A percentile compares a stretch with the other conserved stretches of the same genome.
Evolutionary conservation across 2,888 invertebrate species (phyloP).

Genomic region (Tachina fera): DNA sequence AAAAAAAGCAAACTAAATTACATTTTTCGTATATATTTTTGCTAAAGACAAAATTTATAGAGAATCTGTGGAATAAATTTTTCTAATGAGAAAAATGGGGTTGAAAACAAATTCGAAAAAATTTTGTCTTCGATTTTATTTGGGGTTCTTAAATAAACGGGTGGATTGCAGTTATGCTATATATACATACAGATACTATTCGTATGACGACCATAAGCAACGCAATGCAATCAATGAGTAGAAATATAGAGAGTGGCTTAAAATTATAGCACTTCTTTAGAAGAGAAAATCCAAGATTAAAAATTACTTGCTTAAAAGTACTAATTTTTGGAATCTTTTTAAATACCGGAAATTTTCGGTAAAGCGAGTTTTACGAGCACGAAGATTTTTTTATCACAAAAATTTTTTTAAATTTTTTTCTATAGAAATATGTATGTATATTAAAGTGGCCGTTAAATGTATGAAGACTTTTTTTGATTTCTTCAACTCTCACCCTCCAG

Average conservation of each 20-base stretch:
- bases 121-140: constrained; percentile 28
- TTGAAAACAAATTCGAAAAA: constrained; percentile 56
- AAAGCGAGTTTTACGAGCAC: no score
- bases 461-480: no score
- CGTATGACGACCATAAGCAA: constrained; percentile 57
- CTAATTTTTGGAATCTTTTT: no score
- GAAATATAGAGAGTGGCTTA: constrained; percentile 3
- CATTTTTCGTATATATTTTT: constrained; percentile 10
- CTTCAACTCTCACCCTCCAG: no score
- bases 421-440: no score
- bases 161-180: constrained; percentile 44
- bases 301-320: no score
- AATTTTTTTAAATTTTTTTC: no score
- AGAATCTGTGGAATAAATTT: constrained; percentile 28
- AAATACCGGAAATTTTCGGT: no score
- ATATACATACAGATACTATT: background rate
- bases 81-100: constrained; percentile 60
- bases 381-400: no score
- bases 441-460: no score
- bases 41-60: constrained; percentile 26
- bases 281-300: background rate
- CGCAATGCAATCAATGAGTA: constrained; percentile 57
- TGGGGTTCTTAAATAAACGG: constrained; percentile 57
- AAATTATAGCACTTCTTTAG: constrained; percentile 32
- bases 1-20: constrained; percentile 39